Percentiles rank a stretch among this genome's conserved stretches.
Conservation (phyloP, 1,140 invertebrate species). For the Aphaenogaster ashmeadi region DNA sequence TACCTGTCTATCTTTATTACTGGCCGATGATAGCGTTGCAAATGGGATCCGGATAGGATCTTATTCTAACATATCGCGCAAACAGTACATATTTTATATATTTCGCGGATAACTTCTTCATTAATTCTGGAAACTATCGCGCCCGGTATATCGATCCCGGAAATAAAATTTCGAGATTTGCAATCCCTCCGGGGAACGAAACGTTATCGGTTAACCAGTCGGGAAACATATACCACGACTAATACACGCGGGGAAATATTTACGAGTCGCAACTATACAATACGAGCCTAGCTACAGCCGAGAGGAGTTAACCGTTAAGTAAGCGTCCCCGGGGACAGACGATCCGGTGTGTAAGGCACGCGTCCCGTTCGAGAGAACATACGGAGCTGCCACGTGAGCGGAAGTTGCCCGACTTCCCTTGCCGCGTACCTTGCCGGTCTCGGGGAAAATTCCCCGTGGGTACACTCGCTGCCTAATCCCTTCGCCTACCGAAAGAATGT, state of each 20-base stretch:
- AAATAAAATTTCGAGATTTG: constrained; percentile 45
- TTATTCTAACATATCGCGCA: no score
- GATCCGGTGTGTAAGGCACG: constrained; percentile 70
- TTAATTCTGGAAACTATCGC: constrained; percentile 35
- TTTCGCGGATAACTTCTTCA: not conserved
- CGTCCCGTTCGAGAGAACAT: constrained; percentile 72
- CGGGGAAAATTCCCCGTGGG: constrained; percentile 65
- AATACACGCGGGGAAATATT: constrained; percentile 57
- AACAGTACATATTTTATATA: not conserved
- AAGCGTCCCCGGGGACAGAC: constrained; percentile 62
- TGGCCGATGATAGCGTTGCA: not conserved
- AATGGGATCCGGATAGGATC: not conserved
- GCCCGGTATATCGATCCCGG: constrained; percentile 15
- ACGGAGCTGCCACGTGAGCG: constrained; percentile 69
- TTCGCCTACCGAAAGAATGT: constrained; percentile 49
- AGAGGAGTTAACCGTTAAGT: constrained; percentile 76
- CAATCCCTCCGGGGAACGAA: constrained; percentile 3
- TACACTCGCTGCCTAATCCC: constrained; percentile 67
- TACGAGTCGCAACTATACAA: constrained; percentile 43
- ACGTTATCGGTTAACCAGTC: constrained; percentile 46
- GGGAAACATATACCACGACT: constrained; percentile 36
- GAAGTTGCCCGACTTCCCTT: constrained; percentile 27
- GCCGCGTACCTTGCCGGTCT: constrained; percentile 20
- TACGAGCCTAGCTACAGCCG: constrained; percentile 25
- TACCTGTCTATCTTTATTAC: not conserved